These are phyloP conservation scores for Chloropsis cyanopogon DNA, from an alignment of 2,113 vertebrate species.

Conservation along the genomic window DNA sequence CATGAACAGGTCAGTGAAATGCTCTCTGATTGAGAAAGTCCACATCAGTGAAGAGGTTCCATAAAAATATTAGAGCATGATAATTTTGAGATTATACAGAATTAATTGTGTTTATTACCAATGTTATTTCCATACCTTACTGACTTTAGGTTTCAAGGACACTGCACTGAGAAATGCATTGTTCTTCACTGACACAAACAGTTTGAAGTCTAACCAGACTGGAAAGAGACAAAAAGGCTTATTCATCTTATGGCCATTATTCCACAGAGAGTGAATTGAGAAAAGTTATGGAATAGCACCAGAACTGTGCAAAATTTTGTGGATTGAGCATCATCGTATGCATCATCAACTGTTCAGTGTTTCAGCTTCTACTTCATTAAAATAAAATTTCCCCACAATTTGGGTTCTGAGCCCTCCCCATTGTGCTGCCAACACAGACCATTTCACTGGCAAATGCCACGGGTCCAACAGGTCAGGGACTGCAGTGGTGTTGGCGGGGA, in stretches of 20 bases:
- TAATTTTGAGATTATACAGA: background rate
- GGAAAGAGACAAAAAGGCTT: background rate
- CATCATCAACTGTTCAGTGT: background rate
- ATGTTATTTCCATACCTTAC: background rate
- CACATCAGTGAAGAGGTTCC: background rate
- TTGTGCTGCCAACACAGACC: too few species aligned
- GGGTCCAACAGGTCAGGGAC: fast-evolving
- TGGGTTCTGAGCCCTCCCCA: background rate
- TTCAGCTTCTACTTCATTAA: background rate
- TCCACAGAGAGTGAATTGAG: background rate
- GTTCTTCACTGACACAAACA: background rate
- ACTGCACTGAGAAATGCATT: background rate
- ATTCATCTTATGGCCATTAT: background rate
- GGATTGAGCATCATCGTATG: background rate
- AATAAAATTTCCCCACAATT: background rate
- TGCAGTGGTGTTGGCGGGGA: fast-evolving
- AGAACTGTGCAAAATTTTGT: background rate
- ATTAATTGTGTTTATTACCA: background rate
- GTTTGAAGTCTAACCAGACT: background rate
- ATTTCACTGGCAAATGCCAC: background rate
- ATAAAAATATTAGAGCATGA: background rate
- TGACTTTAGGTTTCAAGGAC: background rate
- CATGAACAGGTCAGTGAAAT: background rate
- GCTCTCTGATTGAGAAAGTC: background rate
- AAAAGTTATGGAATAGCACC: background rate